These are phyloP conservation scores for Acanthurus tractus DNA, from an alignment of 2,797 vertebrate species.

Conservation along the genomic window DNA sequence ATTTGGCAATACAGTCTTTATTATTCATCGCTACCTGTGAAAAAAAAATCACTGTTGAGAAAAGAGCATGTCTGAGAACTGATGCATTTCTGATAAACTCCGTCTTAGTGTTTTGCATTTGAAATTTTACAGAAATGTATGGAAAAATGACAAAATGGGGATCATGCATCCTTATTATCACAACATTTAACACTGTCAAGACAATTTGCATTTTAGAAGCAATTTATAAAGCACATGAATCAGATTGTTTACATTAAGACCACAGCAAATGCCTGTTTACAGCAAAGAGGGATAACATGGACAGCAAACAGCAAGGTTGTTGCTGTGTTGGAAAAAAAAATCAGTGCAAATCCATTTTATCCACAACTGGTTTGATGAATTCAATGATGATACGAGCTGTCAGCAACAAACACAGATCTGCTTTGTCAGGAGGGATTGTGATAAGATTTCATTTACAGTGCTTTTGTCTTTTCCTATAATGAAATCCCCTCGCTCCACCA, in stretches of 20 bases:
- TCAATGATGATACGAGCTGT: conserved; percentile 11
- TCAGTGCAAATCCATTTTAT: conserved; percentile 32
- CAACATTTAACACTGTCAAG: conserved; percentile 14
- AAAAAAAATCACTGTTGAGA: conserved; percentile 4
- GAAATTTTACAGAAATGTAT: conserved; percentile 4
- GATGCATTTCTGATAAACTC: not conserved
- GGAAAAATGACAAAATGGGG: conserved; percentile 13
- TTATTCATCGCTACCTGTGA: conserved; percentile 15
- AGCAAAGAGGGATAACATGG: conserved; percentile 16
- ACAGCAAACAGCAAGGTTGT: conserved; percentile 14
- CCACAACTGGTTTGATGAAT: conserved; percentile 17
- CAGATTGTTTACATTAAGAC: conserved; percentile 21
- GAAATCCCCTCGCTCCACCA: not conserved
- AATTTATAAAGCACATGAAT: conserved; percentile 12
- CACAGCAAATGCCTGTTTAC: conserved; percentile 10
- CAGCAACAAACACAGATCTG: conserved; percentile 8
- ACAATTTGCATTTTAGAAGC: conserved; percentile 16
- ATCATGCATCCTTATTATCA: conserved; percentile 7
- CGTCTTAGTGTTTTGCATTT: not conserved
- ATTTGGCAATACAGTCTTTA: conserved; percentile 33
- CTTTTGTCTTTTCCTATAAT: conserved; percentile 15
- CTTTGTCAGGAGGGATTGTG: not conserved
- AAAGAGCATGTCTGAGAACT: not conserved
- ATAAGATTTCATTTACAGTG: conserved; percentile 26
- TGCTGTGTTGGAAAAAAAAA: conserved; percentile 10